These are phyloP conservation scores for Crocidura indochinensis DNA, from an alignment of 2,797 vertebrate genomes.

Conservation along the genomic window DNA sequence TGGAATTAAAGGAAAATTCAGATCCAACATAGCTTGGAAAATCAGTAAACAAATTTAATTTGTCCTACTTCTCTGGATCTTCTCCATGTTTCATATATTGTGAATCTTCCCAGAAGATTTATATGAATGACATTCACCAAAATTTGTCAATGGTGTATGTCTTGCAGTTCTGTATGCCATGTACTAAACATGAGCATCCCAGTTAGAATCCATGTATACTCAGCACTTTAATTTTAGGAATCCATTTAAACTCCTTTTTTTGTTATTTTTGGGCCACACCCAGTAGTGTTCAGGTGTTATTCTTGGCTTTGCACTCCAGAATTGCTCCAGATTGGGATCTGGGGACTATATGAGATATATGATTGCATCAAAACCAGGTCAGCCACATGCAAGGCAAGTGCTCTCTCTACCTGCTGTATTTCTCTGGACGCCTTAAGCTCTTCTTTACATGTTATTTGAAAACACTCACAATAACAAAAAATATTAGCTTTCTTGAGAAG, in stretches of 20 bases:
- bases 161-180: neutral
- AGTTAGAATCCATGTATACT: neutral
- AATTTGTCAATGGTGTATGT: neutral
- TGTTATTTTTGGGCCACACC: no score
- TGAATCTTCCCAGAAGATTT: neutral
- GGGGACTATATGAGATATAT: no score
- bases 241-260: slow-evolving; percentile 40
- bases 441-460: slow-evolving; percentile 61
- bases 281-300: no score
- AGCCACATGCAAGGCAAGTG: no score
- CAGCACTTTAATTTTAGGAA: slow-evolving; percentile 36
- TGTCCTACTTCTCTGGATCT: neutral
- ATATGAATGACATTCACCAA: no score
- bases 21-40: slow-evolving; percentile 13
- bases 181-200: neutral
- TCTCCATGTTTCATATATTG: neutral
- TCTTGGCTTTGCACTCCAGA: no score
- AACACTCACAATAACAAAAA: slow-evolving; percentile 58
- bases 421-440: no score
- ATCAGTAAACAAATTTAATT: neutral
- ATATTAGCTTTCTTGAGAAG: slow-evolving; percentile 63
- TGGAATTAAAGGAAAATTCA: neutral
- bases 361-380: no score
- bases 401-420: no score
- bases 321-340: no score